These are phyloP conservation scores for Pelusios castaneus DNA, from an alignment of 2,113 vertebrate genomes.

Conservation along the genomic window DNA sequence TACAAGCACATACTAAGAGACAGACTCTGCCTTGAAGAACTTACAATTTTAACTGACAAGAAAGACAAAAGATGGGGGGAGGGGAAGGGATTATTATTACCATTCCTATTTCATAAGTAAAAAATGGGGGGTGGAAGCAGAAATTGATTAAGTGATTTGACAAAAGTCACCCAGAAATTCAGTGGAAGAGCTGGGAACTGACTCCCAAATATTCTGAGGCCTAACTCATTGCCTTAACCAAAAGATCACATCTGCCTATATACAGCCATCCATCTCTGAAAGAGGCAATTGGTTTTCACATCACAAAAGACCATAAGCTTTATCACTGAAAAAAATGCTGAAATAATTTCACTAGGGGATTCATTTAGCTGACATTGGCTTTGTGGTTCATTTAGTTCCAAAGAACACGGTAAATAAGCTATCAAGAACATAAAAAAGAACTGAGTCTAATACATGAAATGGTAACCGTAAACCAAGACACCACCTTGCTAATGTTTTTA, in stretches of 20 bases:
- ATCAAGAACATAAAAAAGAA: not conserved
- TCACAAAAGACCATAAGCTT: constrained; percentile 30
- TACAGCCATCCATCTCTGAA: not conserved
- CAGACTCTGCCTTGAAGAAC: not conserved
- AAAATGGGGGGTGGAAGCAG: not conserved
- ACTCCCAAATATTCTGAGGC: not conserved
- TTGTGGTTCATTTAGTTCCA: not conserved
- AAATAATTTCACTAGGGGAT: constrained; percentile 10
- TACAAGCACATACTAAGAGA: not conserved
- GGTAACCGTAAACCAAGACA: not conserved
- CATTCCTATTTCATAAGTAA: not conserved
- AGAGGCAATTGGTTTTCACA: not conserved
- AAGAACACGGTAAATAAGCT: constrained; percentile 19
- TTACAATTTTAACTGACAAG: not conserved
- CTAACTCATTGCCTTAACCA: not conserved
- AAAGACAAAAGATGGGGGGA: not conserved
- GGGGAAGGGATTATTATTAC: not conserved
- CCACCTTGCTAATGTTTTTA: not conserved
- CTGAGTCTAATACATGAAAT: not conserved
- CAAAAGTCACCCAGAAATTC: not conserved
- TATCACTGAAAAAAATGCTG: constrained; percentile 26
- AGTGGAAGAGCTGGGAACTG: not conserved
- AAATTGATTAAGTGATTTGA: not conserved
- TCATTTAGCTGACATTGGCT: constrained; percentile 19
- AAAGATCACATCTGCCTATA: not conserved